phyloP scores from a whole-genome alignment of 1,140 invertebrate species.

The Trypoxylus dichotomus region DNA sequence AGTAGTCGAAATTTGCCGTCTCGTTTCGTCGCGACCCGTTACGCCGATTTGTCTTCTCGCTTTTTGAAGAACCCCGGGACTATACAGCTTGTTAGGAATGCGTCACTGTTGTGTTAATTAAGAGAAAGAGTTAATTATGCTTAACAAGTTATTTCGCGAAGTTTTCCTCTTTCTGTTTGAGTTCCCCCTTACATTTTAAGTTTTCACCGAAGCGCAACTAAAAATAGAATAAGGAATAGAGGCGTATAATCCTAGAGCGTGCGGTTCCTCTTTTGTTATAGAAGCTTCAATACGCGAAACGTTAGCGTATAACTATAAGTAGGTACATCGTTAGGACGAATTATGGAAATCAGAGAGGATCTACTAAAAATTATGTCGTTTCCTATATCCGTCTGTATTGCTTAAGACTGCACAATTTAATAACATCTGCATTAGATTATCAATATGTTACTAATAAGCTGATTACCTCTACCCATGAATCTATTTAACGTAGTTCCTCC shows the following conservation, averaged over 20 bases:
- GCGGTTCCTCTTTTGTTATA: background rate
- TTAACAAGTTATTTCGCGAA: conserved; percentile 48
- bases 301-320: background rate
- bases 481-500: no score
- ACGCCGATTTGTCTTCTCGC: conserved; percentile 5
- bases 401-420: no score
- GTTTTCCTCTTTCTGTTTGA: conserved; percentile 40
- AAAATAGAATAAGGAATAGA: background rate
- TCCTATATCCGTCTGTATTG: no score
- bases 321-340: background rate
- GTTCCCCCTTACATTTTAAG: conserved; percentile 31
- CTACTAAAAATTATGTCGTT: no score
- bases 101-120: conserved; percentile 52
- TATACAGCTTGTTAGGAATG: conserved; percentile 45
- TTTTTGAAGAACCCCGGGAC: conserved; percentile 32
- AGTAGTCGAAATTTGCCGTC: conserved; percentile 26
- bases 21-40: background rate
- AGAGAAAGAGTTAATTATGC: conserved; percentile 52
- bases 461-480: no score
- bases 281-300: background rate
- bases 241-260: background rate
- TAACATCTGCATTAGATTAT: no score
- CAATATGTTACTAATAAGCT: no score
- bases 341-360: background rate
- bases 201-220: conserved; percentile 14